Evolutionary conservation across 1,140 invertebrate genomes (phyloP), one percentile per base, ranked within the genome.

Genomic region (Drosophila grimshawi): DNA sequence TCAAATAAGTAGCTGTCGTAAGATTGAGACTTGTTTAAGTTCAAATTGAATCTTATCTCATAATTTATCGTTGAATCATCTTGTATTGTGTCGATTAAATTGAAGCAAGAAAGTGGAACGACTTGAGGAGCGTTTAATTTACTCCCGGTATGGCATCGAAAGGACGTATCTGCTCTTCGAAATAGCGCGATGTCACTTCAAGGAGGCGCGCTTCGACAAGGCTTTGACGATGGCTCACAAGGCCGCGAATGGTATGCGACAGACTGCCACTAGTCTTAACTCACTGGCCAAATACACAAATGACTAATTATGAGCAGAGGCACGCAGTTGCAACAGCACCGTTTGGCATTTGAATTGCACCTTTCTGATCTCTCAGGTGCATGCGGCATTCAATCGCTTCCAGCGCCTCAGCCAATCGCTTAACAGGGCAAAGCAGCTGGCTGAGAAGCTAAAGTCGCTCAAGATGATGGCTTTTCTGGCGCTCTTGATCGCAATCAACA

Each of bases 321-420:
- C 83, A 0, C 59, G 37, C 39, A 46, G 2, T 1, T 89, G 83
- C 77, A 57, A 67, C 11, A 81, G 78, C 10, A 3, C 46, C 5
- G 46, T 80, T 1, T 88, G 83, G 83, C 59, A 55, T 0, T 88
- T 85, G 27, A 89, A 89, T 43, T 52, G 56, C 64, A 52, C 53
- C 0, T 89, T 89, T 7, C 60, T 89, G 27, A 67, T 77, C 8
- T 78, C 80, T 46, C 80, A 85, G 43, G 69, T 80, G n/a, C 70
- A 89, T 5, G 83, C 83, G 1, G 8, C 49, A 10, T 65, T 89
- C 4, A 68, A 66, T 46, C 69, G 85, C 0, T 68, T 32, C 30
- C 70, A 85, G 11, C 56, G 64, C 0, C 56, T 88, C 0, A 80
- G 39, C 45, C 80, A 85, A 3, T 49, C 69, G 0, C 51, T 88